Base-by-base conservation (phyloP, 2,113 vertebrate species). In the Gadus macrocephalus region DNA sequence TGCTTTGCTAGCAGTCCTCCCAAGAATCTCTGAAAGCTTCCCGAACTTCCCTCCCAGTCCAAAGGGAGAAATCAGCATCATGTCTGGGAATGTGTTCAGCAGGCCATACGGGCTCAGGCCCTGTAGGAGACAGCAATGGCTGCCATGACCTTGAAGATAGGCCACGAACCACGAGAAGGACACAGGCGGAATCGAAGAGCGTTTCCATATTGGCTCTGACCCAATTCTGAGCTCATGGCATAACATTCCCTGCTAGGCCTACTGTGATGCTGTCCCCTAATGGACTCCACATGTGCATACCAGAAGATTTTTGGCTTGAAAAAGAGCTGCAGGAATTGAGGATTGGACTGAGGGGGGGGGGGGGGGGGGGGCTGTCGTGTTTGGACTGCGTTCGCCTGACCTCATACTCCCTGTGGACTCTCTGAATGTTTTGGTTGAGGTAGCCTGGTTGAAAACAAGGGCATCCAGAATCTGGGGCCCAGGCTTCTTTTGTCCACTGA, bases 271-370 rank as follows among this genome's bases (percentile, higher is more conserved):
- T 71, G 76, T 49, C 61, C 56, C 75, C 59, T 91, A 91, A 91
- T 89, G 73, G 72, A 78, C 72, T 89, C 89, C 90, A 91, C 82
- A 91, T 92, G 91, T 87, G 72, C 88, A 89, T 90, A 89, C 85
- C 88, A 75, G 79, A 84, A 87, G 76, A 28, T 77, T 87, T 64
- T 72, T 68, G 70, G 74, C 74, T 78, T 78, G 82, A 83, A 78
- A 63, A 59, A 67, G 55, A 70, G 66, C 53, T 25, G 42, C 8
- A 49, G 42, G 42, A 49, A 49, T 49, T 6, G 42, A 49, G 42
- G 42, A 11, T 49, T 49, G 42, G 42, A 9, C 42, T 9, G 42
- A 9, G 42, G 42, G 42, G 16, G 7, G 28, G n/a, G 55, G 1
- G 7, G 17, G 35, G 62, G 49, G 67, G 55, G 27, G 35, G 68